These are phyloP conservation scores for Phyllotreta cruciferae DNA, from an alignment of 2,888 invertebrate genomes.

Conservation along the genomic window DNA sequence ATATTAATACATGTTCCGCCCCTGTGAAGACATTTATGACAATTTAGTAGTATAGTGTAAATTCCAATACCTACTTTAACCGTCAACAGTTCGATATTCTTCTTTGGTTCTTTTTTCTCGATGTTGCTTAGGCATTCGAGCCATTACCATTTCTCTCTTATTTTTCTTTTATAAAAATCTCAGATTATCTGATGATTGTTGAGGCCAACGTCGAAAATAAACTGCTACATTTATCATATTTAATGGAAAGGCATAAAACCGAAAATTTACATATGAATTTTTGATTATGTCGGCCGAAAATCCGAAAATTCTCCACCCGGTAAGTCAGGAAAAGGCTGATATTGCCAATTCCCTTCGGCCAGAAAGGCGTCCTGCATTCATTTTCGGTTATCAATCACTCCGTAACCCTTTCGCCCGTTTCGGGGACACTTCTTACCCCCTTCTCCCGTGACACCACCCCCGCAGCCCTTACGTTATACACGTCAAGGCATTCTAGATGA, in stretches of 20 bases:
- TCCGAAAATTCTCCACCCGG: constrained; percentile 27
- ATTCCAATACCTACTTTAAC: constrained; percentile 49
- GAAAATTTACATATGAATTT: background rate
- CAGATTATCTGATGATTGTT: constrained; percentile 34
- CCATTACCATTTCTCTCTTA: constrained; percentile 35
- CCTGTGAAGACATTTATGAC: constrained; percentile 54
- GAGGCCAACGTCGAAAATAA: constrained; percentile 24
- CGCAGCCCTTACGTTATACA: constrained; percentile 32
- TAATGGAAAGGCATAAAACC: background rate
- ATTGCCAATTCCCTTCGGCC: constrained; percentile 44
- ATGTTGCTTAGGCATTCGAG: constrained; percentile 31
- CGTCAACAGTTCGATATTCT: constrained; percentile 47
- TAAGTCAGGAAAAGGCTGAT: constrained; percentile 36
- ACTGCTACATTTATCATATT: constrained; percentile 18
- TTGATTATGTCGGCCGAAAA: constrained; percentile 6
- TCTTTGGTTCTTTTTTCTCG: constrained; percentile 34
- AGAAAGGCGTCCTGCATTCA: constrained; percentile 42
- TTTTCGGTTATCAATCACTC: constrained; percentile 46
- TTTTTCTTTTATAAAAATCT: constrained; percentile 33
- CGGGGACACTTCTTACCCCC: constrained; percentile 43
- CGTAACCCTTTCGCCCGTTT: constrained; percentile 44
- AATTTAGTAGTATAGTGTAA: constrained; percentile 52
- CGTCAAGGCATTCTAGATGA: constrained; percentile 44
- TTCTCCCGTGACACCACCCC: constrained; percentile 17
- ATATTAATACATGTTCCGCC: background rate